phyloP scores from a whole-genome alignment of 2,113 vertebrate genomes.

The Progne subis region DNA sequence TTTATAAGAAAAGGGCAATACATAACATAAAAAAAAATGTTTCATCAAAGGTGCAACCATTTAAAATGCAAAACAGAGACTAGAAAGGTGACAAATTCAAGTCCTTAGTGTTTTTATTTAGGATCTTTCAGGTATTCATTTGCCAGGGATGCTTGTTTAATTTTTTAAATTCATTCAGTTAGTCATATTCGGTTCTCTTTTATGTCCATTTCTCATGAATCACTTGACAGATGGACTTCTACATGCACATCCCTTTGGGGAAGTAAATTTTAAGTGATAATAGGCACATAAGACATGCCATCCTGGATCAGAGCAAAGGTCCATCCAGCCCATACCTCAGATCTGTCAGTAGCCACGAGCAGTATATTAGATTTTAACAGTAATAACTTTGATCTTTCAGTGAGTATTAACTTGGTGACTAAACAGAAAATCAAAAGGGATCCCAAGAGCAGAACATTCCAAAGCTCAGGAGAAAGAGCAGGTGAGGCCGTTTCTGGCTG shows the following conservation, averaged over 20 bases:
- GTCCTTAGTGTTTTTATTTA: background rate
- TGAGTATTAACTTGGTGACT: conserved; percentile 19
- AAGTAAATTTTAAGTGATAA: conserved; percentile 53
- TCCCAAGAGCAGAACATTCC: background rate
- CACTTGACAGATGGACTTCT: conserved; percentile 50
- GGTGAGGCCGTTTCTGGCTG: background rate
- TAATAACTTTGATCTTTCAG: conserved; percentile 48
- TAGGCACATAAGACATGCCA: conserved; percentile 37
- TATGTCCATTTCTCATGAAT: conserved; percentile 47
- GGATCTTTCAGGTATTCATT: conserved; percentile 27
- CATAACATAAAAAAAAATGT: conserved; percentile 42
- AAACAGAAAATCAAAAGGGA: conserved; percentile 12
- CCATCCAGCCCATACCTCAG: background rate
- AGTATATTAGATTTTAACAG: conserved; percentile 21
- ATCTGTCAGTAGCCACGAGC: conserved; percentile 30
- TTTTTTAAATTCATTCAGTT: conserved; percentile 45
- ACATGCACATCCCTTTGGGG: conserved; percentile 38
- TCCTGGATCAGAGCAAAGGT: conserved; percentile 44
- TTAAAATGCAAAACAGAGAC: conserved; percentile 46
- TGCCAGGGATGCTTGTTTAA: conserved; percentile 18
- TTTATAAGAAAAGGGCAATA: conserved; percentile 3
- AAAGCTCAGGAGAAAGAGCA: background rate
- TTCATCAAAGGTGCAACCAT: conserved; percentile 43
- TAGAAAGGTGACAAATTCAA: conserved; percentile 34
- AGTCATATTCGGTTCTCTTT: conserved; percentile 31